These are phyloP conservation scores for Condylura cristata DNA, from an alignment of 2,113 vertebrate genomes.

Conservation along the genomic window DNA sequence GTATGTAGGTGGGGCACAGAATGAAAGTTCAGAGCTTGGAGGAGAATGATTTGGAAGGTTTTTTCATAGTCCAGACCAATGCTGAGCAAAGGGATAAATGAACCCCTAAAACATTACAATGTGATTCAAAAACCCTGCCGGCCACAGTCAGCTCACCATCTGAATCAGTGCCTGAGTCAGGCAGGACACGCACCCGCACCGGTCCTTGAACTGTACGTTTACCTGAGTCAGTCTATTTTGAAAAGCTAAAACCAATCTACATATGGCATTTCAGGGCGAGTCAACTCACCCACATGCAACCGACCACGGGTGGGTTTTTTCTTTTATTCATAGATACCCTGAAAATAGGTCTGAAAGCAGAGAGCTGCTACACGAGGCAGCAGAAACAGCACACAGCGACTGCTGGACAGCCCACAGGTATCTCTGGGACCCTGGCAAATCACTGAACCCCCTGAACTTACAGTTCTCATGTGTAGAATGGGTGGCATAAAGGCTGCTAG, in stretches of 20 bases:
- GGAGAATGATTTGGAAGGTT: not conserved
- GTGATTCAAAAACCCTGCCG: constrained; percentile 13
- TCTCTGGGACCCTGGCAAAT: constrained; percentile 4
- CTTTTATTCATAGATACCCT: constrained; percentile 53
- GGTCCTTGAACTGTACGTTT: constrained; percentile 40
- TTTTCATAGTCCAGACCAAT: constrained; percentile 48
- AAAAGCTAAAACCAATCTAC: constrained; percentile 68
- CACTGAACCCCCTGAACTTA: not conserved
- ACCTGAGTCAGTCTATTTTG: constrained; percentile 75
- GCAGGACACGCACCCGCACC: not conserved
- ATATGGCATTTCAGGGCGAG: constrained; percentile 54
- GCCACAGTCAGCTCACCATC: constrained; percentile 42
- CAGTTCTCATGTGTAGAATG: not conserved
- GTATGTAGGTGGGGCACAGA: not conserved
- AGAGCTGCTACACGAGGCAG: not conserved
- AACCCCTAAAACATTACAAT: constrained; percentile 59
- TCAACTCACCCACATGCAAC: constrained; percentile 17
- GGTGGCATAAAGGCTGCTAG: not conserved
- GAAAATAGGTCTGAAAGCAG: constrained; percentile 43
- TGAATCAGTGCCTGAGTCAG: constrained; percentile 74
- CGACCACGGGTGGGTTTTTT: constrained; percentile 57
- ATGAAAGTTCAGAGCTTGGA: not conserved
- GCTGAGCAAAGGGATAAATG: constrained; percentile 61
- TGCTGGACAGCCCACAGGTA: not conserved
- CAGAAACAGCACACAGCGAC: not conserved